phyloP scores from a whole-genome alignment of 2,113 vertebrate genomes.

The Syngnathoides biaculeatus region DNA sequence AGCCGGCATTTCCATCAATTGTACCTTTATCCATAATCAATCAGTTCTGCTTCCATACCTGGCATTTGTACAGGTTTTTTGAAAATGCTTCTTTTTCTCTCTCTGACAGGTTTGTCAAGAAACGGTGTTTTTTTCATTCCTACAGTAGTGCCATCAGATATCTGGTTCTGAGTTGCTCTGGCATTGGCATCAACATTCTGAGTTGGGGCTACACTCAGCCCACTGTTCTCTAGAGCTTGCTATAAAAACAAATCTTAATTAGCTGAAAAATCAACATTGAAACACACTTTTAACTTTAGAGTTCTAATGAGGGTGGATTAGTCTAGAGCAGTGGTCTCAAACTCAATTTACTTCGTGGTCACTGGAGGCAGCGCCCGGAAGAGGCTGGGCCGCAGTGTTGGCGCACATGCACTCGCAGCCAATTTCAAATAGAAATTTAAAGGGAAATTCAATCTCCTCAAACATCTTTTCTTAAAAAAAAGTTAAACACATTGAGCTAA shows the following conservation, averaged over 20 bases:
- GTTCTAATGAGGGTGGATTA: background rate
- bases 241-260: constrained; percentile 54
- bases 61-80: constrained; percentile 91
- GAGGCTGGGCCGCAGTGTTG: too few species aligned
- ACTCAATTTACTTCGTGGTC: too few species aligned
- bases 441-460: too few species aligned
- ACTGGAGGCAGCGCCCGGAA: too few species aligned
- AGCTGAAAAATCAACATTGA: background rate
- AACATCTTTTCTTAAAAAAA: too few species aligned
- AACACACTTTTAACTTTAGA: background rate
- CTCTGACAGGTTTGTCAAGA: constrained; percentile 77
- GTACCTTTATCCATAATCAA: background rate
- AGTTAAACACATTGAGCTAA: too few species aligned
- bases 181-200: constrained; percentile 68
- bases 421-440: too few species aligned
- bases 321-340: background rate
- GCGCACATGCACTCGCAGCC: too few species aligned
- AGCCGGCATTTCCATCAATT: background rate
- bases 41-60: constrained; percentile 68
- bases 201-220: constrained; percentile 83
- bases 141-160: constrained; percentile 26
- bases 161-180: constrained; percentile 67
- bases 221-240: constrained; percentile 99
- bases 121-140: constrained; percentile 73
- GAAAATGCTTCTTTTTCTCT: constrained; percentile 87